These are phyloP conservation scores for Clarias fuscus DNA, from an alignment of 2,797 vertebrate genomes.

Conservation along the genomic window DNA sequence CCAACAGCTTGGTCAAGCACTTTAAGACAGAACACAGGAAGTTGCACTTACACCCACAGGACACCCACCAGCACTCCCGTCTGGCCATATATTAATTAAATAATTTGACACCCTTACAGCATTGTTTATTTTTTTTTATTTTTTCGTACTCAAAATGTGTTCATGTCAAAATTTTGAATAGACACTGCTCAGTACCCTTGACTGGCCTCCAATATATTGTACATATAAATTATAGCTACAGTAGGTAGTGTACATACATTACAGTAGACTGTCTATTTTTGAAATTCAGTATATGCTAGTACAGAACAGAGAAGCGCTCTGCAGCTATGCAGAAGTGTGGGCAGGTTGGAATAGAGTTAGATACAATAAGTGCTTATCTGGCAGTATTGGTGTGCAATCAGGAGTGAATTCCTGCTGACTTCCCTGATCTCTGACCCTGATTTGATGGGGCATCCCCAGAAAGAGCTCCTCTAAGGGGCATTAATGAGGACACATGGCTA, in stretches of 20 bases:
- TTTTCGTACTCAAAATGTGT: neutral
- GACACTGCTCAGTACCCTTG: neutral
- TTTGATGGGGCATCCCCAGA: constrained; percentile 39
- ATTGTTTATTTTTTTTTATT: neutral
- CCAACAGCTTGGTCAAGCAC: constrained; percentile 86
- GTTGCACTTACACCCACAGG: constrained; percentile 41
- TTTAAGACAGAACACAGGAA: constrained; percentile 66
- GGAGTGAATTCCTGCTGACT: constrained; percentile 57
- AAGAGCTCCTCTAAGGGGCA: constrained; percentile 51
- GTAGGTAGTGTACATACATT: neutral
- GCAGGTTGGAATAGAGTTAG: constrained; percentile 16
- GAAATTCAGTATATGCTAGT: neutral
- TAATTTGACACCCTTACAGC: constrained; percentile 5
- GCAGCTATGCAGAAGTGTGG: neutral
- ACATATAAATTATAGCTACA: neutral
- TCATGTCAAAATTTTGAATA: neutral
- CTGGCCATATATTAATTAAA: constrained; percentile 16
- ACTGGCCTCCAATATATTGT: neutral
- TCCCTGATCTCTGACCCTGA: constrained; percentile 50
- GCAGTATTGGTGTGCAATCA: constrained; percentile 25
- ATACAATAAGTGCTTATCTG: neutral
- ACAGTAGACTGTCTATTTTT: neutral
- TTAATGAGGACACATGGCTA: constrained; percentile 55
- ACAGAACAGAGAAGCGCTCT: neutral
- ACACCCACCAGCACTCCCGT: constrained; percentile 40